Evolutionary conservation across 2,113 vertebrate genomes (phyloP), one percentile per base, ranked within the genome.

Genomic region (Cottus gobio): DNA sequence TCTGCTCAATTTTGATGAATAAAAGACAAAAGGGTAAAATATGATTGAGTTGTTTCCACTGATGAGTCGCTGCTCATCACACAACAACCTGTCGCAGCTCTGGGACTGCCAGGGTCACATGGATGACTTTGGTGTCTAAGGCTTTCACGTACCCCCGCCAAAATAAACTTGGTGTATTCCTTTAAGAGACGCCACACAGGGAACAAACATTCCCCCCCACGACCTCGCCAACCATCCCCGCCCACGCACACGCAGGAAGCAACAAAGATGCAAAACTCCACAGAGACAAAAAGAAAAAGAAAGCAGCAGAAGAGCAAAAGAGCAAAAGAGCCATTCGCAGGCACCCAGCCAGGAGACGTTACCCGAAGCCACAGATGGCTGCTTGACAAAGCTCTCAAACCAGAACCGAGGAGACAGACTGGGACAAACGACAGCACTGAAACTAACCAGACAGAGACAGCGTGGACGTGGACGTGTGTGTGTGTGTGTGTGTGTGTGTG

Each of bases 171-270:
- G 20, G 72, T 85, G 86, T 80, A 73, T 84, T 81, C 78, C 82
- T 80, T 84, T 80, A 52, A 75, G 61, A 84, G 60, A 88, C 39
- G 16, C 34, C 37, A 85, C 71, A 88, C 86, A 82, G 10, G 54
- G 36, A 70, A 77, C 82, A 85, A 62, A 92, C 78, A 79, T n/a
- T n/a, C n/a, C n/a, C n/a, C n/a, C n/a, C n/a, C n/a, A 87, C 74
- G 76, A 79, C 58, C 56, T 71, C 12, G 42, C 64, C 10, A 44
- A 44, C 42, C 13, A 44, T 44, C 13, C 13, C 68, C 22, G 22
- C 73, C 74, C 60, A 66, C 28, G 16, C 4, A 63, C 75, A 84
- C 18, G 13, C 57, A 82, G 56, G 73, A 86, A 73, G 65, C 73
- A 72, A 87, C 82, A 85, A 4, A 78, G 82, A 88, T 18, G 80